A percentile compares a stretch with the other conserved stretches of the same genome.
Evolutionary conservation across 2,888 invertebrate species (phyloP).

Genomic region (Cyclophora punctaria): DNA sequence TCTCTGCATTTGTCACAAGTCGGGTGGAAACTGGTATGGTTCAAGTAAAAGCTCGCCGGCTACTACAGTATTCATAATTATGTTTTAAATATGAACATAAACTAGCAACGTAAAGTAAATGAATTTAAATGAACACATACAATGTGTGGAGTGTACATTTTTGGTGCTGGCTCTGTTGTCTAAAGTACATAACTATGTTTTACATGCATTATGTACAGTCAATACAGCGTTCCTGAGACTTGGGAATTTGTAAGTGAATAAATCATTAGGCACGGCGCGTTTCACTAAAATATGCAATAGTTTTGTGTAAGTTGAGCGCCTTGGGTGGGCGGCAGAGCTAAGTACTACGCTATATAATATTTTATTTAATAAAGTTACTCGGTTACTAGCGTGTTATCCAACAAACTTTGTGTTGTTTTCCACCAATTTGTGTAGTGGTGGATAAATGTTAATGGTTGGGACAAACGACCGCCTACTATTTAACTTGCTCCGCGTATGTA

Average conservation of each 20-base stretch:
- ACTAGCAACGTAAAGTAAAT: no score
- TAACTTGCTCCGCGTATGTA: conserved; percentile 39
- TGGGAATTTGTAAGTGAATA: conserved; percentile 66
- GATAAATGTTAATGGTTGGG: conserved; percentile 56
- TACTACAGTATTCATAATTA: no score
- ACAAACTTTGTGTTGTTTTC: conserved; percentile 50
- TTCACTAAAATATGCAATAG: conserved; percentile 69
- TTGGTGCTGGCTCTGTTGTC: conserved; percentile 11
- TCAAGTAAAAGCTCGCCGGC: no score
- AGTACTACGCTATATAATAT: conserved; percentile 57
- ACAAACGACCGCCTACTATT: conserved; percentile 37
- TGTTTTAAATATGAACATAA: no score
- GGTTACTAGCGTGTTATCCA: conserved; percentile 43
- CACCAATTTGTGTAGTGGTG: conserved; percentile 39
- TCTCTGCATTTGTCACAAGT: no score
- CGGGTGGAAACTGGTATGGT: no score
- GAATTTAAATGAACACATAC: no score
- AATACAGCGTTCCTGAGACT: conserved; percentile 54
- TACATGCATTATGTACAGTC: conserved; percentile 60
- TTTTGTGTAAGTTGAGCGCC: conserved; percentile 70
- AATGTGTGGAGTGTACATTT: not conserved
- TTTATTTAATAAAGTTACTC: conserved; percentile 64
- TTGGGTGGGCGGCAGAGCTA: conserved; percentile 46
- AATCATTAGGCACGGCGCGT: conserved; percentile 61
- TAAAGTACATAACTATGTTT: conserved; percentile 30